phyloP scores from a whole-genome alignment of 1,140 invertebrate genomes.

The Zaprionus tsacasi region DNA sequence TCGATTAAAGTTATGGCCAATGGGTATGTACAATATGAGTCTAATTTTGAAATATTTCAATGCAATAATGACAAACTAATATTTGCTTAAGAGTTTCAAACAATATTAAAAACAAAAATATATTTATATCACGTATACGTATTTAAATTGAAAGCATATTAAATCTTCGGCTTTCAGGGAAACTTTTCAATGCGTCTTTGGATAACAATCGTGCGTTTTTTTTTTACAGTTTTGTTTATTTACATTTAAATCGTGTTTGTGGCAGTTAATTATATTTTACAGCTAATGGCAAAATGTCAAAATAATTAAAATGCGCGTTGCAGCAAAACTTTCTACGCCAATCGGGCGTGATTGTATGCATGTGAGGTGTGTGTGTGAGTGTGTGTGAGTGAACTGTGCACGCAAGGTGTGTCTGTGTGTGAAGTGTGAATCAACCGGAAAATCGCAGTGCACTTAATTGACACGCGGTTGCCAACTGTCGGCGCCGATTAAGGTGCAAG shows the following conservation, averaged over 20 bases:
- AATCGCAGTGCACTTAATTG: constrained; percentile 57
- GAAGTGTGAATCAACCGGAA: constrained; percentile 15
- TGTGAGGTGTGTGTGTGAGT: neutral
- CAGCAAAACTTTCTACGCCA: constrained; percentile 33
- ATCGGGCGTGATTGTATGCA: neutral
- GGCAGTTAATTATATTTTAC: constrained; percentile 80
- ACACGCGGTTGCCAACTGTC: constrained; percentile 75
- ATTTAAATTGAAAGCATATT: neutral
- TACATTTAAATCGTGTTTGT: constrained; percentile 72
- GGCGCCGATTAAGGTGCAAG: constrained; percentile 69
- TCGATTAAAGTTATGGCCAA: neutral
- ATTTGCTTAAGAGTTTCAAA: too few species aligned
- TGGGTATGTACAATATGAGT: neutral
- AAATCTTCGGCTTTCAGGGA: neutral
- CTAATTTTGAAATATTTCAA: neutral
- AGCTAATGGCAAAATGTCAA: constrained; percentile 81
- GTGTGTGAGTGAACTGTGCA: neutral
- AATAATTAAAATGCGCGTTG: constrained; percentile 72
- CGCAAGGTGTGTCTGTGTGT: neutral
- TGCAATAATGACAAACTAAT: neutral
- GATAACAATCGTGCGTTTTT: neutral
- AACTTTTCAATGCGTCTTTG: neutral
- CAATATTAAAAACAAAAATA: too few species aligned
- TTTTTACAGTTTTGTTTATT: constrained; percentile 61
- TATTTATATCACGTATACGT: neutral